These are phyloP conservation scores for Lerista edwardsae DNA, from an alignment of 2,797 vertebrate genomes.

Conservation along the genomic window DNA sequence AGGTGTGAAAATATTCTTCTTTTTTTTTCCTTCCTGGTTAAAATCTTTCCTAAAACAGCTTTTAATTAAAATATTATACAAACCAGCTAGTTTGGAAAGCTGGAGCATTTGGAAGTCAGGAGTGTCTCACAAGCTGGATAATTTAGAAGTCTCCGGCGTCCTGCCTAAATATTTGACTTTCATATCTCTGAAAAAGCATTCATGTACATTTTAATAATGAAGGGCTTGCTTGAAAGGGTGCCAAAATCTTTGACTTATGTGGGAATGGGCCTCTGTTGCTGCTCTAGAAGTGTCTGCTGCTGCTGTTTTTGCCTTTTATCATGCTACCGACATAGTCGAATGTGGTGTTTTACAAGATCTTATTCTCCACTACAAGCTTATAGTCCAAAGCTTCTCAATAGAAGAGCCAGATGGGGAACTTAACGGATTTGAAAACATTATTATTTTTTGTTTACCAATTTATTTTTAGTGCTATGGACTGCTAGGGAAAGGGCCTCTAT, in stretches of 20 bases:
- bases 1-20: conserved; percentile 17
- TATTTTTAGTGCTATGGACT: neutral
- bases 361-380: neutral
- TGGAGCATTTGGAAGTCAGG: conserved; percentile 22
- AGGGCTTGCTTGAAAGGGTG: neutral
- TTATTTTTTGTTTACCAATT: neutral
- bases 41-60: conserved; percentile 36
- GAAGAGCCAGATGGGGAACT: neutral
- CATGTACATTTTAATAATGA: conserved; percentile 26
- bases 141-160: conserved; percentile 32
- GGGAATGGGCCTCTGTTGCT: neutral
- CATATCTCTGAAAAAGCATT: neutral
- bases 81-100: conserved; percentile 18
- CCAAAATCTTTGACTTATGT: neutral
- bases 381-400: neutral
- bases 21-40: conserved; percentile 8
- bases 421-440: too few relatives aligned
- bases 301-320: neutral
- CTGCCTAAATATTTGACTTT: conserved; percentile 18
- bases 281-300: neutral
- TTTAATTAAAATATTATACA: conserved; percentile 52
- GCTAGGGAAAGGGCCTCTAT: neutral
- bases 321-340: neutral
- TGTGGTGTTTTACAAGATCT: neutral
- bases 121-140: conserved; percentile 12